Conservation (phyloP, 2,113 vertebrate species). For the Aspiorhynchus laticeps region DNA sequence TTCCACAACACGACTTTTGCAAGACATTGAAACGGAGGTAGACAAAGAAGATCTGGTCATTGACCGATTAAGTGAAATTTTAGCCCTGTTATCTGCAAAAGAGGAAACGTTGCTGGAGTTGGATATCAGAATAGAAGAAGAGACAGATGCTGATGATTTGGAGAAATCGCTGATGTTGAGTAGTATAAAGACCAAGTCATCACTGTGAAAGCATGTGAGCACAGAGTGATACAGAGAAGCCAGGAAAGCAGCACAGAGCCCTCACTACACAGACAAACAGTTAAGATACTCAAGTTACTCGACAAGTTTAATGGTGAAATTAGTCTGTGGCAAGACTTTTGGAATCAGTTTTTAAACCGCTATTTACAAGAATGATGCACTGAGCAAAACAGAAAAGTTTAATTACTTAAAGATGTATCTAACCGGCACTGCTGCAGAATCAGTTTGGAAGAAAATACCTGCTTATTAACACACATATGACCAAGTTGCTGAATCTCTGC, state of each 20-base stretch:
- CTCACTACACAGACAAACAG: too few relatives aligned
- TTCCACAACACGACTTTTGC: conserved; percentile 10
- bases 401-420: background rate
- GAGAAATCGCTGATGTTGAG: background rate
- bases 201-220: background rate
- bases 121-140: background rate
- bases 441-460: too few relatives aligned
- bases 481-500: too few relatives aligned
- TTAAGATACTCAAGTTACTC: too few relatives aligned
- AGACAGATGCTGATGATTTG: background rate
- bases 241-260: background rate
- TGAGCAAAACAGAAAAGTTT: too few relatives aligned
- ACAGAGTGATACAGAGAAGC: background rate
- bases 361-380: too few relatives aligned
- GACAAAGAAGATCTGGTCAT: background rate
- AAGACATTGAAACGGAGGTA: background rate
- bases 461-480: too few relatives aligned
- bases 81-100: conserved; percentile 17
- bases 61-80: background rate
- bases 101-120: conserved; percentile 8
- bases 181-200: background rate
- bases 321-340: too few relatives aligned
- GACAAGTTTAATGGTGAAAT: too few relatives aligned
- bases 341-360: too few relatives aligned
- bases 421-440: too few relatives aligned